Evolutionary conservation across 1,140 invertebrate genomes (phyloP), one percentile per base, ranked within the genome.

Genomic region (Lethrus apterus): DNA sequence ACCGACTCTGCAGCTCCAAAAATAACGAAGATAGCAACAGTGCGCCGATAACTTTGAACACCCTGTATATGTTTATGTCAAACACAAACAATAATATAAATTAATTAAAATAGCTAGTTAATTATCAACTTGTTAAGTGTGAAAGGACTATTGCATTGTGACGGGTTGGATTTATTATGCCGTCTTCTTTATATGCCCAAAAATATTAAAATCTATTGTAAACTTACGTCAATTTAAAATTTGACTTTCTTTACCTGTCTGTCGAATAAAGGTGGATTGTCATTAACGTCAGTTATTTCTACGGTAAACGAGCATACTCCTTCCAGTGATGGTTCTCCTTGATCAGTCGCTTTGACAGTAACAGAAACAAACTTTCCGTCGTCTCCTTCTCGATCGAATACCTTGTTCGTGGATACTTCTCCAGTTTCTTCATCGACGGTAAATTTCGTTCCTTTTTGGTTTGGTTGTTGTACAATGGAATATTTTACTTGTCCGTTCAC

Each of bases 281-380:
- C 92, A 60, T 96, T 95, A 1, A 93, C 88, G 66, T 95, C 92
- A 1, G 90, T 92, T 21, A 96, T 94, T 74, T 96, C 92, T 23
- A 96, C 92, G 3, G 91, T 94, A 61, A 96, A 95, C 0, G 90
- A 93, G 63, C 92, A 95, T 47, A 95, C 91, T 23, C 92, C 90
- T 71, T 95, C 92, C 43, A 95, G 64, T 3, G 88, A 91, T 8
- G 92, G 91, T 67, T 92, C 89, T n/a, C 93, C 93, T 65, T 93
- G 87, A 78, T 96, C 93, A 0, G 91, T 93, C 3, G 93, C 93
- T 71, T 95, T 95, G 0, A 95, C 88, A 0, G 92, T 95, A 0
- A 95, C 90, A 0, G 89, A 94, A 1, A 95, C 92, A 65, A 93
- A 94, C 68, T 94, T 93, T 2, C 92, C 92, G 67, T 94, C 91